phyloP scores from a whole-genome alignment of 1,140 invertebrate genomes.

The Drosophila repletoides region DNA sequence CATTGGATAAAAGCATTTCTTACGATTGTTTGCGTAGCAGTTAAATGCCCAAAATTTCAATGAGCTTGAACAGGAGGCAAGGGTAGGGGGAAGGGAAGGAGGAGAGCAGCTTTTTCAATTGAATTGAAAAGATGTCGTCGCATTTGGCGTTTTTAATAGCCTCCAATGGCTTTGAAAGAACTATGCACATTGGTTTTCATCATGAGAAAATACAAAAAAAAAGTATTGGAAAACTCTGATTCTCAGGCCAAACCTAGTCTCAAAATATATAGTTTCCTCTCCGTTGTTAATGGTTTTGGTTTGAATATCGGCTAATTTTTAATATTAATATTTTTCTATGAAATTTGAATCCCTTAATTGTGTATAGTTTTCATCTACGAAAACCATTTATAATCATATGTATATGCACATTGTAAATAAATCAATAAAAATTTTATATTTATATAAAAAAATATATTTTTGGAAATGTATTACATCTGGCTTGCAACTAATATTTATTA shows the following conservation, averaged over 20 bases:
- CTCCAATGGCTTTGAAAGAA: constrained; percentile 27
- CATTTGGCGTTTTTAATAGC: constrained; percentile 62
- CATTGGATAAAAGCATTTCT: constrained; percentile 70
- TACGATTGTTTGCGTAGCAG: constrained; percentile 71
- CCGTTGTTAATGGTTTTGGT: too few relatives aligned
- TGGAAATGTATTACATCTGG: too few relatives aligned
- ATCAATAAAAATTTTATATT: not conserved
- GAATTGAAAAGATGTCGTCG: constrained; percentile 63
- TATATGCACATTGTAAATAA: not conserved
- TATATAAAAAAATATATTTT: too few relatives aligned
- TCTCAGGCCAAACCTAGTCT: too few relatives aligned
- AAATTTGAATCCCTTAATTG: too few relatives aligned
- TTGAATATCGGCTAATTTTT: too few relatives aligned
- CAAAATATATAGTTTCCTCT: too few relatives aligned
- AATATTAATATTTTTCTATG: too few relatives aligned
- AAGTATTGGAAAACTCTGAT: too few relatives aligned
- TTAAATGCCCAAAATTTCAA: constrained; percentile 53
- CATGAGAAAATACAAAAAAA: not conserved
- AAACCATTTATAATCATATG: too few relatives aligned
- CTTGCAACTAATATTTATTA: too few relatives aligned
- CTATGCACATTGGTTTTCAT: constrained; percentile 33
- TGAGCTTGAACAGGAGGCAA: not conserved
- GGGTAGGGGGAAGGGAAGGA: not conserved
- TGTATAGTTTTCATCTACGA: too few relatives aligned
- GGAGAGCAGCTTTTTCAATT: constrained; percentile 56